phyloP scores from a whole-genome alignment of 2,797 vertebrate species.

The Potorous gilbertii region DNA sequence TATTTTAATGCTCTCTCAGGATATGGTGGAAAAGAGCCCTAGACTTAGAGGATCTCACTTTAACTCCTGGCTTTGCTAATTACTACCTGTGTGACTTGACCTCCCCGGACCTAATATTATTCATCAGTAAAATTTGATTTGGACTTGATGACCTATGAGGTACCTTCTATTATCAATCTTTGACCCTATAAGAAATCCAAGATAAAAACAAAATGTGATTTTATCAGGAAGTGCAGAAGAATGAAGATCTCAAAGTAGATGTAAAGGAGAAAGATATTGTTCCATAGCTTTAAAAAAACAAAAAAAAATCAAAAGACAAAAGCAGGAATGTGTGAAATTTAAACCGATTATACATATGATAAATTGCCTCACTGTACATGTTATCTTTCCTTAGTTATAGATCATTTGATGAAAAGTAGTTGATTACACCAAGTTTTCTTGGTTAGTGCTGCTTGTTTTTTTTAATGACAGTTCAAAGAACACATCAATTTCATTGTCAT shows the following conservation, averaged over 20 bases:
- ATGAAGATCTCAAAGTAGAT: constrained; percentile 20
- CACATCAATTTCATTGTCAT: constrained; percentile 69
- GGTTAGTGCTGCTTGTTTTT: constrained; percentile 39
- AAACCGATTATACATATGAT: constrained; percentile 64
- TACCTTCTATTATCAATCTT: background rate
- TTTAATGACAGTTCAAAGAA: constrained; percentile 77
- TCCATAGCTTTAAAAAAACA: constrained; percentile 41
- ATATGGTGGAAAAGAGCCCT: background rate
- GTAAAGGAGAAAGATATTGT: constrained; percentile 52
- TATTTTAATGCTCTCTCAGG: background rate
- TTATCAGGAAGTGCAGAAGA: constrained; percentile 47
- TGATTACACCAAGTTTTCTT: constrained; percentile 71
- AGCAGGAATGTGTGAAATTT: constrained; percentile 22
- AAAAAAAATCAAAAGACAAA: constrained; percentile 65
- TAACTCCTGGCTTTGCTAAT: background rate
- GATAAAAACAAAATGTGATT: constrained; percentile 2
- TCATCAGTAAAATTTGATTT: background rate
- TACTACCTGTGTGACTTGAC: background rate
- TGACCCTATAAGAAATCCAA: background rate
- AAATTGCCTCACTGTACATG: constrained; percentile 1
- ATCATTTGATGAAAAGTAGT: constrained; percentile 69
- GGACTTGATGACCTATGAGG: background rate
- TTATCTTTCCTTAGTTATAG: constrained; percentile 56
- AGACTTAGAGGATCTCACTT: background rate
- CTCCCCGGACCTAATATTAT: background rate